phyloP scores from a whole-genome alignment of 2,797 vertebrate genomes.

The Manis crassicaudata region DNA sequence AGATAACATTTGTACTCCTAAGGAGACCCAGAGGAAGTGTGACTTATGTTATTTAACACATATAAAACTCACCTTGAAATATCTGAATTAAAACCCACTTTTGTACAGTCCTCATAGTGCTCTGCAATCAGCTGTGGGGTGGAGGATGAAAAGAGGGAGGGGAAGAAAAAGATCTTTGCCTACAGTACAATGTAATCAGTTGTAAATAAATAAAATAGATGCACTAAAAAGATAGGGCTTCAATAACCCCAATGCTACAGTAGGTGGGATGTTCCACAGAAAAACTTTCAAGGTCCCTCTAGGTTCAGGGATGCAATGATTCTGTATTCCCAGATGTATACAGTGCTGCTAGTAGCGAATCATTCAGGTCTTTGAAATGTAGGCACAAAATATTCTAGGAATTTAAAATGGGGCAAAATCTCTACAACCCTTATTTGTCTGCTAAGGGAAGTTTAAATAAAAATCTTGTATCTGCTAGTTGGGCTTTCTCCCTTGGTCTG shows the following conservation, averaged over 20 bases:
- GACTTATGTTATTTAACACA: background rate
- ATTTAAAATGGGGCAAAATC: background rate
- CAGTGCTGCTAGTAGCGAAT: background rate
- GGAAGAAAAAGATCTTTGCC: constrained; percentile 34
- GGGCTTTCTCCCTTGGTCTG: background rate
- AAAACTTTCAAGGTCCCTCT: background rate
- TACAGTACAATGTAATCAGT: background rate
- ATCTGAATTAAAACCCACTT: constrained; percentile 32
- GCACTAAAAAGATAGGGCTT: background rate
- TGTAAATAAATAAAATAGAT: constrained; percentile 39
- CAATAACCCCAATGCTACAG: background rate
- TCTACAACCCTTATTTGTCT: background rate
- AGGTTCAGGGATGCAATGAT: constrained; percentile 3
- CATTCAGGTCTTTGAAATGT: background rate
- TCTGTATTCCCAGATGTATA: background rate
- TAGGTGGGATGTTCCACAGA: background rate
- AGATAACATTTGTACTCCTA: background rate
- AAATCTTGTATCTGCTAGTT: background rate
- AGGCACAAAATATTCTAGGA: background rate
- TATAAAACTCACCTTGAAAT: constrained; percentile 52
- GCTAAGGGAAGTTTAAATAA: background rate
- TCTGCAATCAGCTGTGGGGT: constrained; percentile 24
- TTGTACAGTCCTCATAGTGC: background rate
- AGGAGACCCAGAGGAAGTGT: background rate
- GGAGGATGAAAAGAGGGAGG: background rate